Evolutionary conservation across 2,113 vertebrate species (phyloP).

Genomic region (Tamias sibiricus): DNA sequence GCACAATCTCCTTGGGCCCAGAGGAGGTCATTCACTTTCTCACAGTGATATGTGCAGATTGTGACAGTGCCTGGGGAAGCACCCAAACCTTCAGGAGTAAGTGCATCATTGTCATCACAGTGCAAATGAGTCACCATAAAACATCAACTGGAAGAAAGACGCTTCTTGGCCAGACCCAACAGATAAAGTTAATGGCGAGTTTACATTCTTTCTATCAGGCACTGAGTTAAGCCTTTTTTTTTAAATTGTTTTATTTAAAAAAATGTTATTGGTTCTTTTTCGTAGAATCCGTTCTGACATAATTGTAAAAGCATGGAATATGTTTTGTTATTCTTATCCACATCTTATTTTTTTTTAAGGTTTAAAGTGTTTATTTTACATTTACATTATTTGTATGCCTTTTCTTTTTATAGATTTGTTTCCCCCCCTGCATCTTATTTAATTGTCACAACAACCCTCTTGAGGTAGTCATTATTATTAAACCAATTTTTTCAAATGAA

Average conservation of each 20-base stretch:
- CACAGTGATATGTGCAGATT: background rate
- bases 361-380: too few relatives aligned
- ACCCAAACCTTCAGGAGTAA: background rate
- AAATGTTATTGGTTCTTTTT: too few relatives aligned
- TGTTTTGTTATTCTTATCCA: background rate
- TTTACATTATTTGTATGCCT: too few relatives aligned
- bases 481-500: background rate
- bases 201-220: background rate
- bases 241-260: too few relatives aligned
- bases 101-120: background rate
- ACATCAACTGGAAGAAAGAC: background rate
- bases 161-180: background rate
- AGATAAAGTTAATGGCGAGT: background rate
- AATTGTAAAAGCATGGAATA: too few relatives aligned
- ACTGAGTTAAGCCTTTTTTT: background rate
- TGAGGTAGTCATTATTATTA: background rate
- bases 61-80: background rate
- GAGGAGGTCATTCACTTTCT: background rate
- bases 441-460: background rate
- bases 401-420: too few relatives aligned
- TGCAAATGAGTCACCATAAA: background rate
- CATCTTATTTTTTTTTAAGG: background rate
- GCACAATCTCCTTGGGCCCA: rapidly evolving
- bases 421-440: background rate
- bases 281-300: too few relatives aligned